These are phyloP conservation scores for Bombus balteatus DNA, from an alignment of 1,140 invertebrate species.

Conservation along the genomic window DNA sequence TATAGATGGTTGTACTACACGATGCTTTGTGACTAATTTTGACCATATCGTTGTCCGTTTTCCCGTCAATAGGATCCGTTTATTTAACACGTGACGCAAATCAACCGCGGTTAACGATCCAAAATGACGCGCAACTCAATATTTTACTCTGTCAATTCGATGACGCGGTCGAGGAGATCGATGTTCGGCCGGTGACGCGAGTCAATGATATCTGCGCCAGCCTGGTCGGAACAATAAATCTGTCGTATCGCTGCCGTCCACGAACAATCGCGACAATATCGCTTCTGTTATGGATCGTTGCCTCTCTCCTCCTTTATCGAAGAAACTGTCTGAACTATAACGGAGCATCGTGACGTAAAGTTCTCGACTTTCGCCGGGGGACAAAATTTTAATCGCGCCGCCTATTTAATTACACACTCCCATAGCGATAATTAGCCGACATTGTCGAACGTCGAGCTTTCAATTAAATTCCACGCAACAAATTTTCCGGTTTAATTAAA, in stretches of 20 bases:
- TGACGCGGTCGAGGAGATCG: constrained; percentile 30
- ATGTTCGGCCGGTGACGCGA: constrained; percentile 25
- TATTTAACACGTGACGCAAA: constrained; percentile 27
- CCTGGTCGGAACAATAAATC: constrained; percentile 31
- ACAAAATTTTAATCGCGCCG: not conserved
- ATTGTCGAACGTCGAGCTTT: constrained; percentile 11
- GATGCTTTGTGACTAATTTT: not conserved
- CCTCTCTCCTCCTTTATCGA: not conserved
- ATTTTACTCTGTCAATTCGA: constrained; percentile 45
- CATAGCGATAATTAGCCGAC: constrained; percentile 20
- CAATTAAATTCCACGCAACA: constrained; percentile 14
- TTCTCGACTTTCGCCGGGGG: not conserved
- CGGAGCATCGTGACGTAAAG: not conserved
- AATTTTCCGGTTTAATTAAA: constrained; percentile 14
- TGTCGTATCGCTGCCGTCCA: not conserved
- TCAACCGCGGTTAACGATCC: constrained; percentile 28
- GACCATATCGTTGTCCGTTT: not conserved
- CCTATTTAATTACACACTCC: constrained; percentile 6
- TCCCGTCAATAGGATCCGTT: constrained; percentile 12
- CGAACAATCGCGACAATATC: constrained; percentile 24
- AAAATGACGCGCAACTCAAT: constrained; percentile 29
- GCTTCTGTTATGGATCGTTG: constrained; percentile 1
- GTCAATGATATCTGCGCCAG: constrained; percentile 44
- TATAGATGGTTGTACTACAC: not conserved
- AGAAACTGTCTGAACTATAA: not conserved